These are phyloP conservation scores for Sturnus vulgaris DNA, from an alignment of 2,113 vertebrate genomes.

Conservation along the genomic window DNA sequence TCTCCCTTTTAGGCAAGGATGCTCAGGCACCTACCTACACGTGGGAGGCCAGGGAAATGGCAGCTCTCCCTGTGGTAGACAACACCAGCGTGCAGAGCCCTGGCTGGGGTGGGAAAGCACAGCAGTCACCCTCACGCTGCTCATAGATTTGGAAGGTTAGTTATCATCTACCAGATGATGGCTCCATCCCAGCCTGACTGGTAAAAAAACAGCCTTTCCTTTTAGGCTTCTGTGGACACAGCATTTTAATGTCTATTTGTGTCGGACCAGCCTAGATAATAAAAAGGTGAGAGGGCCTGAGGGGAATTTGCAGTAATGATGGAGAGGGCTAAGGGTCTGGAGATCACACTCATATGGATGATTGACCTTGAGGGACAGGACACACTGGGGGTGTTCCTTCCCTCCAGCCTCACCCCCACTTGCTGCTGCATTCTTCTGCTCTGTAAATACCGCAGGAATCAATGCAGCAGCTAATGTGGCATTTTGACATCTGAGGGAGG, in stretches of 20 bases:
- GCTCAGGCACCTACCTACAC: neutral
- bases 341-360: neutral
- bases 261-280: neutral
- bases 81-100: rapidly evolving
- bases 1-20: neutral
- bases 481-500: neutral
- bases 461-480: neutral
- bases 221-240: neutral
- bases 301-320: neutral
- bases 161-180: neutral
- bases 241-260: neutral
- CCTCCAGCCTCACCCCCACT: rapidly evolving
- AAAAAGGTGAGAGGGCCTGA: neutral
- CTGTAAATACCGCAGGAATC: neutral
- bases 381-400: neutral
- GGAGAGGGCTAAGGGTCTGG: neutral
- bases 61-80: rapidly evolving
- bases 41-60: neutral
- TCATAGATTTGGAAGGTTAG: neutral
- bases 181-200: neutral
- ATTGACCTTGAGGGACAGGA: neutral
- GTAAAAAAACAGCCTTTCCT: neutral
- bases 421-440: neutral
- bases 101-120: neutral
- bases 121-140: rapidly evolving